Evolutionary conservation across 1,140 invertebrate genomes (phyloP).

Genomic region (Zaprionus inermis): DNA sequence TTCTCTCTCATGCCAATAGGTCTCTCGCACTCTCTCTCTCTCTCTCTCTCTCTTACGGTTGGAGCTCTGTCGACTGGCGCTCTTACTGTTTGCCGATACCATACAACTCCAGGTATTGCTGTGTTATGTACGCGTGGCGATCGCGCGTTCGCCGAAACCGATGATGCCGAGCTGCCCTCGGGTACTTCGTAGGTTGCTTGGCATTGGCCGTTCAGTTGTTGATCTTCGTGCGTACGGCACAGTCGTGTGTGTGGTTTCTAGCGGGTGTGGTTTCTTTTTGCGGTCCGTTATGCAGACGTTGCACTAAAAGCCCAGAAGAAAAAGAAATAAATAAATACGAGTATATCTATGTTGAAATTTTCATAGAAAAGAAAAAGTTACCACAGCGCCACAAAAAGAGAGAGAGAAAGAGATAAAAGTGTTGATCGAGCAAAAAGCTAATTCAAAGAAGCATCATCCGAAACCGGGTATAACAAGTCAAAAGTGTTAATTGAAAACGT

Average conservation of each 20-base stretch:
- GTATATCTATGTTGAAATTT: not conserved
- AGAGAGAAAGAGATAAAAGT: slow-evolving; percentile 38
- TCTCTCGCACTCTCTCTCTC: not conserved
- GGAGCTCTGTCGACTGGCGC: not conserved
- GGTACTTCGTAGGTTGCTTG: not conserved
- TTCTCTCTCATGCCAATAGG: not conserved
- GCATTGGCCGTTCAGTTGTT: slow-evolving; percentile 51
- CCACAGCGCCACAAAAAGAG: slow-evolving; percentile 27
- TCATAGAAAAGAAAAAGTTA: slow-evolving; percentile 40
- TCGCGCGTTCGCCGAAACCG: slow-evolving; percentile 24
- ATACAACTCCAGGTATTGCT: slow-evolving; percentile 11
- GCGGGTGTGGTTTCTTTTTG: not conserved
- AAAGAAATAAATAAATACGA: not conserved
- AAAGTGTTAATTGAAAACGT: slow-evolving; percentile 67
- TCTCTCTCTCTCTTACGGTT: not conserved
- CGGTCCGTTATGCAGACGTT: slow-evolving; percentile 34
- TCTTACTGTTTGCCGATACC: not conserved
- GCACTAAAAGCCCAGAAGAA: slow-evolving; percentile 1
- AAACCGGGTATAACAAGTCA: slow-evolving; percentile 1
- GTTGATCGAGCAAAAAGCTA: not conserved
- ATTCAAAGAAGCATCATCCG: not conserved
- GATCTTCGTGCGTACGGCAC: slow-evolving; percentile 49
- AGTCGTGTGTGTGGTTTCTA: slow-evolving; percentile 35
- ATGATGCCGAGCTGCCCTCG: slow-evolving; percentile 11
- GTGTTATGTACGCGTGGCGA: slow-evolving; percentile 63